Evolutionary conservation across 2,888 invertebrate species (phyloP), one percentile per base, ranked within the genome.

Genomic region (Camptogramma bilineatum): DNA sequence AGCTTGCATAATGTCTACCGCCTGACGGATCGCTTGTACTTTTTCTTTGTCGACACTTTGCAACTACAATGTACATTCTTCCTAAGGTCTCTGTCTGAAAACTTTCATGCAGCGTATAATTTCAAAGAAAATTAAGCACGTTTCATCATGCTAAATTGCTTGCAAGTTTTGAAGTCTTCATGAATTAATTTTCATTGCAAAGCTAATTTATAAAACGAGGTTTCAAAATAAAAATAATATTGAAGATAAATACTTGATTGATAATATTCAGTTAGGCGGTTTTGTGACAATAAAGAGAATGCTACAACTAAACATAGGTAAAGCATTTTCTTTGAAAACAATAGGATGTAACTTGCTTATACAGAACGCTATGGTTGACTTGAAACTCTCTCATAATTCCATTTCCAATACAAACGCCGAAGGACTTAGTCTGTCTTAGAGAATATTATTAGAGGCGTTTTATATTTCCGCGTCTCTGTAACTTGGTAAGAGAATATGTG

Each of bases 81-180:
- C 74, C 66, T 73, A 73, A 73, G 73, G 72, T 75, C 70, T 75
- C 76, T 67, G 82, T 85, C 85, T 83, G 79, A 72, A 73, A 83
- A 85, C 81, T 85, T 85, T 81, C 74, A 79, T 78, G 78, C 70
- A 80, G 79, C 71, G 75, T 78, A 80, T 81, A 81, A 82, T 83
- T 81, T 82, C 70, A 69, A 73, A 75, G 76, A 75, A 80, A 80
- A 82, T 82, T 82, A 79, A n/a, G 52, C 47, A 47, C 78, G 78
- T 78, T 80, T 80, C 77, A 71, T 66, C 46, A 46, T 28, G 24
- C 46, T 21, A 46, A 64, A 54, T 55, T 52, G 46, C 24, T 42
- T 54, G 46, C 16, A 50, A 31, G 19, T 39, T 48, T 52, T n/a
- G 16, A 50, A 60, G 53, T 39, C 48, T 28, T 24, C 24, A 7